phyloP scores from a whole-genome alignment of 2,113 vertebrate species.

The Leucopsar rothschildi region DNA sequence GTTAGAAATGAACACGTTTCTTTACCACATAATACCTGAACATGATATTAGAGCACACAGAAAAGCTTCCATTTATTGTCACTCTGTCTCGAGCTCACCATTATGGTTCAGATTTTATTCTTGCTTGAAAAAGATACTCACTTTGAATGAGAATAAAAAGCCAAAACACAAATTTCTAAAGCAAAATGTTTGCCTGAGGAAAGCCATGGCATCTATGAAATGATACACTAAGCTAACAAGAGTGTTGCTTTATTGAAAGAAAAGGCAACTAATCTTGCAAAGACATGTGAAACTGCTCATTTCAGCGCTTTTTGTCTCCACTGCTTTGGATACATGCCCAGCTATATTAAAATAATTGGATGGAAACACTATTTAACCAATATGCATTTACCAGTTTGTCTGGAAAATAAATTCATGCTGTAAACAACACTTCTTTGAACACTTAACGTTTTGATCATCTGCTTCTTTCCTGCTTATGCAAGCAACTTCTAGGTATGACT shows the following conservation, averaged over 20 bases:
- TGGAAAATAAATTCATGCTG: not conserved
- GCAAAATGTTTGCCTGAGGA: not conserved
- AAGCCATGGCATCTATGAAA: not conserved
- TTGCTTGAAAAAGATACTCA: not conserved
- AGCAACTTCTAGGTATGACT: not conserved
- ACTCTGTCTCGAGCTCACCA: not conserved
- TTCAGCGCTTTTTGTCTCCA: not conserved
- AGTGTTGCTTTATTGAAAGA: slow-evolving; percentile 20
- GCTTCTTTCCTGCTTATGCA: not conserved
- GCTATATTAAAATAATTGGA: slow-evolving; percentile 3
- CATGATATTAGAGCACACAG: not conserved
- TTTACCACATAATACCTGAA: not conserved
- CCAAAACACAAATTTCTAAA: not conserved
- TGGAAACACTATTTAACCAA: not conserved
- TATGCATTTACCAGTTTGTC: not conserved
- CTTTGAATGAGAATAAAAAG: not conserved
- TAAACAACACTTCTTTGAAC: not conserved
- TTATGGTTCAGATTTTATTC: not conserved
- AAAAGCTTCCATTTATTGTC: not conserved
- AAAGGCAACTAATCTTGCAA: slow-evolving; percentile 29
- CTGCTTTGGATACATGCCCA: not conserved
- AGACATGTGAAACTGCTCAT: slow-evolving; percentile 26
- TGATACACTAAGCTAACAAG: not conserved
- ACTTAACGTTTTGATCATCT: not conserved
- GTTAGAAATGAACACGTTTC: not conserved